Conservation (phyloP, 2,797 vertebrate genomes). For the Linurgus olivaceus region DNA sequence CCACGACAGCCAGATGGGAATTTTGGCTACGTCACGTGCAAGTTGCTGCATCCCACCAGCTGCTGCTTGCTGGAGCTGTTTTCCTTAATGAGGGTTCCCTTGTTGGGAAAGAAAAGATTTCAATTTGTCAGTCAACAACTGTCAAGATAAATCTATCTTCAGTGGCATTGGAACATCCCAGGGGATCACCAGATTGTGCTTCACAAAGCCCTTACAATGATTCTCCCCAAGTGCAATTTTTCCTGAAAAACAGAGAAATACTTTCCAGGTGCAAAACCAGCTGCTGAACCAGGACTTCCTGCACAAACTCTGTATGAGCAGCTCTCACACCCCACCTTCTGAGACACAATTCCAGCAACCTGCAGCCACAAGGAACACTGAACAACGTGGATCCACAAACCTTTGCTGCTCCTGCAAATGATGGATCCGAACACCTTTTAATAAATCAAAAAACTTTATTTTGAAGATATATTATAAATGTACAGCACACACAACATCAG, state of each 20-base stretch:
- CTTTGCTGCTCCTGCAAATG: not conserved
- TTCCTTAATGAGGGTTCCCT: not conserved
- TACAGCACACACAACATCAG: conserved; percentile 58
- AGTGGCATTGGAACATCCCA: accelerated
- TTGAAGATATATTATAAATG: conserved; percentile 67
- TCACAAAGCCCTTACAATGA: not conserved
- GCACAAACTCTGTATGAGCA: accelerated
- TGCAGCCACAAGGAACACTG: accelerated
- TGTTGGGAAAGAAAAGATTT: not conserved
- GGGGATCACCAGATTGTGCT: not conserved
- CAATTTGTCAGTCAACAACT: not conserved
- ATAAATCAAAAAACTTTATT: conserved; percentile 67
- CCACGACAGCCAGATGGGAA: not conserved
- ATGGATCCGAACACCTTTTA: not conserved
- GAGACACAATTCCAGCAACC: not conserved
- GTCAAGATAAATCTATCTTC: not conserved
- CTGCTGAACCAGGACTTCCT: not conserved
- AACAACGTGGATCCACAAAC: accelerated
- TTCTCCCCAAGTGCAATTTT: not conserved
- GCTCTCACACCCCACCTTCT: accelerated
- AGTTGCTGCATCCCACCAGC: not conserved
- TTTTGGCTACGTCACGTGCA: accelerated
- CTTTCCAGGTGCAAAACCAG: not conserved
- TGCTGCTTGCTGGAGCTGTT: not conserved
- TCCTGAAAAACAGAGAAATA: not conserved